Evolutionary conservation across 2,888 invertebrate genomes (phyloP).

Genomic region (Limnephilus marmoratus): DNA sequence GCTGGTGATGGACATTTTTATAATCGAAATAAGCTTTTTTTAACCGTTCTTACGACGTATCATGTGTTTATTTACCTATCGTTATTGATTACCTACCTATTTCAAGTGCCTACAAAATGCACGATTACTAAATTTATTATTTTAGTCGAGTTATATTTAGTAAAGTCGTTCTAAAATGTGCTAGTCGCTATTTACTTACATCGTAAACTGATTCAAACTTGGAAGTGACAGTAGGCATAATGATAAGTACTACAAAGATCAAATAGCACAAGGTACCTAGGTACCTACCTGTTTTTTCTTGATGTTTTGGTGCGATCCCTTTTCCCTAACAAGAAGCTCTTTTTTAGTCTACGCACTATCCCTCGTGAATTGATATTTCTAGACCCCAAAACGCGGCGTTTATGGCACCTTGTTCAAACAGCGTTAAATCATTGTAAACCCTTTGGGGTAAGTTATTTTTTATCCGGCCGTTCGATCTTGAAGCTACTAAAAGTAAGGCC

Average conservation of each 20-base stretch:
- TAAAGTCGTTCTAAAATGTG: neutral
- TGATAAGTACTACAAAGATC: neutral
- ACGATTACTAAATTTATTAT: no score
- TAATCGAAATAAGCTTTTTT: neutral
- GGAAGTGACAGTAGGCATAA: neutral
- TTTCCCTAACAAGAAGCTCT: slow-evolving; percentile 12
- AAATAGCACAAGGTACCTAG: neutral
- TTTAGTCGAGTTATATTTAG: no score
- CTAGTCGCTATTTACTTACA: neutral
- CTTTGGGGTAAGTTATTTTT: slow-evolving; percentile 50
- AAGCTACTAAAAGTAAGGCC: neutral
- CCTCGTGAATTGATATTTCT: slow-evolving; percentile 40
- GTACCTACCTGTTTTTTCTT: neutral
- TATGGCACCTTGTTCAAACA: slow-evolving; percentile 44
- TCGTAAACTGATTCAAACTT: neutral
- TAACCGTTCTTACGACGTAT: neutral
- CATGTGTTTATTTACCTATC: no score
- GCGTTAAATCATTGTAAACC: slow-evolving; percentile 47
- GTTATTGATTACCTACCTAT: no score
- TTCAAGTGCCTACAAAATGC: no score
- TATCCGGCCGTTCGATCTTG: slow-evolving; percentile 16
- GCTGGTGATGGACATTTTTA: neutral
- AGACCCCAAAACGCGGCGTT: slow-evolving; percentile 34
- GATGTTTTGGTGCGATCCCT: neutral
- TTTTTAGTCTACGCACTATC: slow-evolving; percentile 27